Percentiles rank a stretch among this genome's conserved stretches.
Evolutionary conservation across 2,888 invertebrate genomes (phyloP).

Genomic region (Platycheirus rosarum): DNA sequence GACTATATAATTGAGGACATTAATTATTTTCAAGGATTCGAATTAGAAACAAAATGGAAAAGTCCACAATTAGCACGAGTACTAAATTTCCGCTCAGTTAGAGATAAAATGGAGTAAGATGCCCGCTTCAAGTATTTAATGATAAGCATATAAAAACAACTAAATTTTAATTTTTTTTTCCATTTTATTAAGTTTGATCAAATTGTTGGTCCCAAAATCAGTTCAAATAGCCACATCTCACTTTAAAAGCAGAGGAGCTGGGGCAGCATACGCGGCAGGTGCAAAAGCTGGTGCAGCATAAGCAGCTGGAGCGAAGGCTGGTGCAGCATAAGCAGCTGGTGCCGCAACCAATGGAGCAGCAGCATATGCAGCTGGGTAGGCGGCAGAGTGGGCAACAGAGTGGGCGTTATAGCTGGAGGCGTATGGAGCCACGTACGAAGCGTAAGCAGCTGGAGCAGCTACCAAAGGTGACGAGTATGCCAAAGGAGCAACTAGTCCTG

Average conservation of each 20-base stretch:
- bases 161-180: slow-evolving; percentile 5
- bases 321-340: slow-evolving; percentile 81
- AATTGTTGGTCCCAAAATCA: slow-evolving; percentile 17
- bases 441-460: slow-evolving; percentile 67
- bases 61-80: too few relatives aligned
- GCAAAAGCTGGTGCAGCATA: slow-evolving; percentile 52
- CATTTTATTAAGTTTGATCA: slow-evolving; percentile 41
- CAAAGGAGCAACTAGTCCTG: slow-evolving; percentile 75
- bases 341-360: slow-evolving; percentile 57
- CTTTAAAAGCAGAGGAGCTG: slow-evolving; percentile 66
- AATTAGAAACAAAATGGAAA: too few relatives aligned
- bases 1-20: too few relatives aligned
- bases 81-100: too few relatives aligned
- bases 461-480: slow-evolving; percentile 73
- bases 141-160: not conserved
- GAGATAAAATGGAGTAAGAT: too few relatives aligned
- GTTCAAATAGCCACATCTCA: slow-evolving; percentile 17
- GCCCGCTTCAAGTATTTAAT: too few relatives aligned
- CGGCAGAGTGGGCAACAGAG: slow-evolving; percentile 77
- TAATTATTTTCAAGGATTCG: too few relatives aligned
- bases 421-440: slow-evolving; percentile 83
- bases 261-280: slow-evolving; percentile 36
- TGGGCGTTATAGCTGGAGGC: slow-evolving; percentile 83
- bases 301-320: slow-evolving; percentile 78
- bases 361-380: slow-evolving; percentile 63